Evolutionary conservation across 1,140 invertebrate genomes (phyloP), one percentile per base, ranked within the genome.

Genomic region (Amyelois transitella): DNA sequence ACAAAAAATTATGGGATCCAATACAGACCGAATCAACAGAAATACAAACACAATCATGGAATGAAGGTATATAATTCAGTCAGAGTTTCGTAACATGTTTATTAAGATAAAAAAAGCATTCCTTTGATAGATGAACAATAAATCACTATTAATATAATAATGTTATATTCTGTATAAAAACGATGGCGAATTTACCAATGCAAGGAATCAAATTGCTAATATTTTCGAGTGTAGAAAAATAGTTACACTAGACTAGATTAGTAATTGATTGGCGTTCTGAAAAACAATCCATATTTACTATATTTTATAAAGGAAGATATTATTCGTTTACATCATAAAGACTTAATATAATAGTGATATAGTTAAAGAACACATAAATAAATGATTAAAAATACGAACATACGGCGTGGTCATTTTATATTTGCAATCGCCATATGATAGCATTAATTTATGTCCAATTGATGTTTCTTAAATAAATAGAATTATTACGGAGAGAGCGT

Each of bases 11-110:
- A n/a, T n/a, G n/a, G n/a, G n/a, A n/a, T n/a, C n/a, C n/a, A n/a
- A n/a, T n/a, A n/a, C n/a, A n/a, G n/a, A n/a, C n/a, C n/a, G n/a
- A n/a, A n/a, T n/a, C n/a, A n/a, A n/a, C n/a, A n/a, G 69, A 75
- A 74, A 76, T 71, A 62, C 62, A 69, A 68, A 66, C 8, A 63
- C 55, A 65, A 71, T 49, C 58, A 67, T 70, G 77, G 77, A 81
- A 81, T 80, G 77, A 69, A 74, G 60, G 66, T 54, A 60, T 72
- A 58, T 60, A 67, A 67, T 70, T 80, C 77, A 77, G 77, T 77
- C 73, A 66, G 66, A 71, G 20, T 22, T 25, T 20, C n/a, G 18
- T 38, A 38, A 38, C n/a, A 14, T 38, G 32, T 38, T 14, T 38
- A 38, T 14, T 3, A 14, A 14, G 32, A 38, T 38, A 38, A 38